A percentile compares a stretch with the other conserved stretches of the same genome.
Conservation (phyloP, 1,140 invertebrate species). For the Sycophila sp. region DNA sequence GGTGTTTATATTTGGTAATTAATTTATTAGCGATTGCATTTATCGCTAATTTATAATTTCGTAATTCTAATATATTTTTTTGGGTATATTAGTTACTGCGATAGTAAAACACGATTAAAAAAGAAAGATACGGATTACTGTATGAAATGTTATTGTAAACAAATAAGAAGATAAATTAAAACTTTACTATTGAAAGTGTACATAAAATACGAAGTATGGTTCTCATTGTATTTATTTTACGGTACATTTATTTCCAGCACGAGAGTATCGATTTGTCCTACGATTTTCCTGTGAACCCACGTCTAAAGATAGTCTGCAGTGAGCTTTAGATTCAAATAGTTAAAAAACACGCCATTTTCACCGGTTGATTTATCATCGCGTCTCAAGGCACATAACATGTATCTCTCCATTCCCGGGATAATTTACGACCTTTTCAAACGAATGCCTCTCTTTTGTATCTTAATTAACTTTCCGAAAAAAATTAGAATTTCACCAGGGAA, state of each 20-base stretch:
- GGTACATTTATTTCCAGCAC: background rate
- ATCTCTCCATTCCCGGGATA: background rate
- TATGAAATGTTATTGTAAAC: too few species aligned
- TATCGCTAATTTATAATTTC: too few species aligned
- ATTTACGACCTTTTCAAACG: conserved; percentile 21
- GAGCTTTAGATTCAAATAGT: conserved; percentile 28
- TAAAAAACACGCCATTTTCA: conserved; percentile 38
- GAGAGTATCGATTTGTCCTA: conserved; percentile 13
- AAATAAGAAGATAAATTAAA: too few species aligned
- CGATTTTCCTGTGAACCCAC: conserved; percentile 6
- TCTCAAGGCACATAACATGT: background rate
- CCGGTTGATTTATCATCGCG: conserved; percentile 29
- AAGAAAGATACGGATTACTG: too few species aligned
- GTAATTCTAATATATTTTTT: too few species aligned
- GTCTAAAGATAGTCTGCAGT: conserved; percentile 2
- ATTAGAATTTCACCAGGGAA: conserved; percentile 22
- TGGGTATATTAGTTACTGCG: too few species aligned
- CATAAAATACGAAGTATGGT: too few species aligned
- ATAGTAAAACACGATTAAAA: too few species aligned
- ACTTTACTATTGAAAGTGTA: too few species aligned
- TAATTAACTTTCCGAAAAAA: conserved; percentile 26
- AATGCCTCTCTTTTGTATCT: conserved; percentile 28
- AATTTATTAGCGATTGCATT: too few species aligned
- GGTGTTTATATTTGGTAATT: too few species aligned
- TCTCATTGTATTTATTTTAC: background rate